Evolutionary conservation across 1,140 invertebrate species (phyloP).

Genomic region (Myzus persicae): DNA sequence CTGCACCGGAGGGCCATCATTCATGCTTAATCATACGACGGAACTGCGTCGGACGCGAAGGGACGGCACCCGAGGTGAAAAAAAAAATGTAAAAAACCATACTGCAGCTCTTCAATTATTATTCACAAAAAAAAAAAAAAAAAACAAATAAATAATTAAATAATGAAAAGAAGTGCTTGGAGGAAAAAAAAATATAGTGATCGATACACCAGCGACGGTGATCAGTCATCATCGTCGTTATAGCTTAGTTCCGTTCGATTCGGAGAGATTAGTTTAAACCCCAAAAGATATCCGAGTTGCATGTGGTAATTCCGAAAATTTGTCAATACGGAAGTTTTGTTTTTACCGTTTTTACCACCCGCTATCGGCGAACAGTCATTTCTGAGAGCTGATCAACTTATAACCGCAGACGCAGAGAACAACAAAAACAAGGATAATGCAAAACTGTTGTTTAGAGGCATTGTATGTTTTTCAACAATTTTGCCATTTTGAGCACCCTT

Average conservation of each 20-base stretch:
- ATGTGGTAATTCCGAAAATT: too few species aligned
- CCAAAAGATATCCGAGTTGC: background rate
- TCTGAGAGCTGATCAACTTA: background rate
- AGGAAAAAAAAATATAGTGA: background rate
- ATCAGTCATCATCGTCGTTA: background rate
- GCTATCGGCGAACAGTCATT: background rate
- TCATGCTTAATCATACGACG: slow-evolving; percentile 32
- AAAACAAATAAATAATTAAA: slow-evolving; percentile 5
- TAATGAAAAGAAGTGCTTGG: background rate
- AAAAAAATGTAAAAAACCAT: background rate
- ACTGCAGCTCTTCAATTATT: slow-evolving; percentile 17
- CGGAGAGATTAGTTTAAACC: background rate
- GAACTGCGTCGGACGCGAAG: background rate
- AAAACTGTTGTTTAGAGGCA: too few species aligned
- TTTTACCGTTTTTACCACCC: background rate
- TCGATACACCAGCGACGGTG: background rate
- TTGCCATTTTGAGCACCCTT: too few species aligned
- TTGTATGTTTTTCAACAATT: too few species aligned
- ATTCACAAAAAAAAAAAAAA: slow-evolving; percentile 12
- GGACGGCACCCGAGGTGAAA: background rate
- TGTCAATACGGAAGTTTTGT: background rate
- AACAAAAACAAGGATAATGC: too few species aligned
- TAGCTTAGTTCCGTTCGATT: too few species aligned
- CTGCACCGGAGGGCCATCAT: slow-evolving; percentile 31
- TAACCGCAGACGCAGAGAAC: background rate